Percentiles rank a stretch among this genome's conserved stretches.
Conservation (phyloP, 2,888 invertebrate genomes). For the Apotomis betuletana region DNA sequence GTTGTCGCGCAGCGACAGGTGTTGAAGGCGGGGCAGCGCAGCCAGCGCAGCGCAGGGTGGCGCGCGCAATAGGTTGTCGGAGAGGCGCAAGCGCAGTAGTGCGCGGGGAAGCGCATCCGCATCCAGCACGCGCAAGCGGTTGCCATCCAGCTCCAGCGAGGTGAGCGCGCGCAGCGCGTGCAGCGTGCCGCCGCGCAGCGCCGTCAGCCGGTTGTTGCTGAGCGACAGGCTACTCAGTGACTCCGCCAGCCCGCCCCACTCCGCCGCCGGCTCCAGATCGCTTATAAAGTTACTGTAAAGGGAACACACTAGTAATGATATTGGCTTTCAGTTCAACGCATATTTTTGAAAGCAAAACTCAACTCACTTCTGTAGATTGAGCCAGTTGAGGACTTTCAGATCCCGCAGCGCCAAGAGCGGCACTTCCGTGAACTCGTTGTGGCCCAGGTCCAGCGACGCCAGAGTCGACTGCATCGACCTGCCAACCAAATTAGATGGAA, state of each 20-base stretch:
- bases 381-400: slow-evolving; percentile 87
- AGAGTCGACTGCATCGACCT: slow-evolving; percentile 90
- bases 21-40: slow-evolving; percentile 83
- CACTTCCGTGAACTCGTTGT: slow-evolving; percentile 87
- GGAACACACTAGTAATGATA: not conserved
- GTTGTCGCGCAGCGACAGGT: slow-evolving; percentile 84
- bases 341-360: not conserved
- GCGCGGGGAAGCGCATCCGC: slow-evolving; percentile 84
- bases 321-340: no score
- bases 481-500: slow-evolving; percentile 53
- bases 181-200: slow-evolving; percentile 76
- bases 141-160: slow-evolving; percentile 86
- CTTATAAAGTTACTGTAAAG: slow-evolving; percentile 87
- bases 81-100: slow-evolving; percentile 85
- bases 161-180: slow-evolving; percentile 84
- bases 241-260: slow-evolving; percentile 89
- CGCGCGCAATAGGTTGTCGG: slow-evolving; percentile 85
- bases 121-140: slow-evolving; percentile 84
- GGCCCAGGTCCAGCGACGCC: slow-evolving; percentile 90
- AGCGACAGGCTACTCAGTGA: slow-evolving; percentile 89
- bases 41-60: slow-evolving; percentile 84
- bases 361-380: slow-evolving; percentile 89
- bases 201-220: slow-evolving; percentile 88
- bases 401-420: slow-evolving; percentile 86
- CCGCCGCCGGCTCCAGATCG: slow-evolving; percentile 60